phyloP scores from a whole-genome alignment of 2,113 vertebrate genomes.

The Malurus alboscapulatus region DNA sequence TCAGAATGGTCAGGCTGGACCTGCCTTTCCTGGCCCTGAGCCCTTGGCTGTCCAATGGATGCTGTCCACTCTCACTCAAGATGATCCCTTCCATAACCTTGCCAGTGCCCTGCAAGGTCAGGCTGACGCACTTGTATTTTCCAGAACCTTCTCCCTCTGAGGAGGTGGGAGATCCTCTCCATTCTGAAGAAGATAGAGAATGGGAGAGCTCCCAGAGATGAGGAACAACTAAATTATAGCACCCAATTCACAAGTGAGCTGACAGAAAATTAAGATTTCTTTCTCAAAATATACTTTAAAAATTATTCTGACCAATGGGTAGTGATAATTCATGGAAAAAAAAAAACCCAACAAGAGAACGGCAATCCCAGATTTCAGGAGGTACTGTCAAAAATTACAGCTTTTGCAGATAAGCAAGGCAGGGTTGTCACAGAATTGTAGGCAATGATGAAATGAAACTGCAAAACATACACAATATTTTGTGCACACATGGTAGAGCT shows the following conservation, averaged over 20 bases:
- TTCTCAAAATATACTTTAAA: neutral
- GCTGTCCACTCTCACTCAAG: neutral
- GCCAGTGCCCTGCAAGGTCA: neutral
- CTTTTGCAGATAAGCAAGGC: neutral
- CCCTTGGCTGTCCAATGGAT: rapidly evolving
- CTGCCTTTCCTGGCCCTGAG: neutral
- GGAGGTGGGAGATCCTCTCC: too few species aligned
- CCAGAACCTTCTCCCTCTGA: neutral
- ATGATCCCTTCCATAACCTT: neutral
- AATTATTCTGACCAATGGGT: neutral
- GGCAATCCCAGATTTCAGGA: neutral
- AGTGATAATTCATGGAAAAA: neutral
- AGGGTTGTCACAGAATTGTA: neutral
- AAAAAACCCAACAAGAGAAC: neutral
- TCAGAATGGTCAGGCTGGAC: neutral
- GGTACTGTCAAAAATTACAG: neutral
- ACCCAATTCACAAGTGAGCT: neutral
- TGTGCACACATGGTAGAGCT: neutral
- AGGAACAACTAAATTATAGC: neutral
- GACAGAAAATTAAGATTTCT: neutral
- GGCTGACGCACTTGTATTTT: neutral
- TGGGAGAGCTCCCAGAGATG: neutral
- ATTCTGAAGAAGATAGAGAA: neutral
- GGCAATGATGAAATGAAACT: too few species aligned
- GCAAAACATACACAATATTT: neutral